Evolutionary conservation across 2,888 invertebrate species (phyloP).

Genomic region (Cephonodes hylas): DNA sequence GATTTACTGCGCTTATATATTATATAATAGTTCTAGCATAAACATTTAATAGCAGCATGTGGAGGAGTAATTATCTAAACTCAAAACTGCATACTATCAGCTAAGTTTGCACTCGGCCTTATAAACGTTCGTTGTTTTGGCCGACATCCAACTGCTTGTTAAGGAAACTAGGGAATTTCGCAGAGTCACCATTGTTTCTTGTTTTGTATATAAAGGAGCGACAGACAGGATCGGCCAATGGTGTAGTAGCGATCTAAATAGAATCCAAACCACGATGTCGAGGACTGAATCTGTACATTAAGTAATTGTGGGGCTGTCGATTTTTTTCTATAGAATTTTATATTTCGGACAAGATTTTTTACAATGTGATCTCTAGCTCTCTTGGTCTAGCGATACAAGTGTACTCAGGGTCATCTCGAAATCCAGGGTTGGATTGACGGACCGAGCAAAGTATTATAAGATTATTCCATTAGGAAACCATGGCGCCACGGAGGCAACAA

Average conservation of each 20-base stretch:
- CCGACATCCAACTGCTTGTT: conserved; percentile 72
- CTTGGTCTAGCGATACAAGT: too few species aligned
- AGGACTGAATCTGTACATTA: too few species aligned
- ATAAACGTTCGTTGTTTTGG: conserved; percentile 60
- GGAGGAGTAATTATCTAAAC: neutral
- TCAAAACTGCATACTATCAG: conserved; percentile 4
- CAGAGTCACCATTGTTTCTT: conserved; percentile 61
- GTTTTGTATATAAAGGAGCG: conserved; percentile 50
- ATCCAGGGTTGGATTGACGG: too few species aligned
- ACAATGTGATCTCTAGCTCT: too few species aligned
- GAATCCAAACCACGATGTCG: neutral
- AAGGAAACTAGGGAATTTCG: conserved; percentile 68
- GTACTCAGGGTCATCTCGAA: too few species aligned
- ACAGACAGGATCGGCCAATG: conserved; percentile 28
- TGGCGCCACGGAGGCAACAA: too few species aligned
- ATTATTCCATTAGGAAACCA: too few species aligned
- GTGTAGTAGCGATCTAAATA: neutral
- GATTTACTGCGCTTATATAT: too few species aligned
- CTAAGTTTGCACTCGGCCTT: conserved; percentile 13
- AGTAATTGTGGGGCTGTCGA: too few species aligned
- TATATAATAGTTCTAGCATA: neutral
- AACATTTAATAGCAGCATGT: neutral
- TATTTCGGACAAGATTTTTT: too few species aligned
- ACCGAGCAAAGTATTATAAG: too few species aligned
- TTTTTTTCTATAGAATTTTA: too few species aligned